Evolutionary conservation across 2,113 vertebrate species (phyloP), one percentile per base, ranked within the genome.

Genomic region (Syrmaticus mikado): DNA sequence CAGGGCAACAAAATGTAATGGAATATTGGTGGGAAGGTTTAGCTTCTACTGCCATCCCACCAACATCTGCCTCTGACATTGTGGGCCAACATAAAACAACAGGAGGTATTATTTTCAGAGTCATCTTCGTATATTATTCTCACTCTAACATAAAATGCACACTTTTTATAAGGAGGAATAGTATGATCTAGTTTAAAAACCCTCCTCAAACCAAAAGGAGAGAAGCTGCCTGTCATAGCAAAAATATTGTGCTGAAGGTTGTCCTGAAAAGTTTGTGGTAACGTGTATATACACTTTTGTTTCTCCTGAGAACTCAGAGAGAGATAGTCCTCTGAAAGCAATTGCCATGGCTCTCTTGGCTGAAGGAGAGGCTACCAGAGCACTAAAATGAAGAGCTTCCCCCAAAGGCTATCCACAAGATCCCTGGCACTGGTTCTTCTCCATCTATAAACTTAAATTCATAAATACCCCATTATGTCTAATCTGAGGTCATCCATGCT

Each of bases 281-380:
- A 40, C 8, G n/a, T 60, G 38, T 1, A 1, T 7, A 11, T 8
- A 66, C 8, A 3, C 7, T 40, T 7, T 28, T 60, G 8, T 38
- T 52, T 71, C 41, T 90, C 55, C 68, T 85, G 60, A 61, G 45
- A 52, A 1, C 25, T 32, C 22, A 46, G 30, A 53, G 58, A 34
- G 10, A 34, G 25, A 25, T 8, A 58, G 55, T 27, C 24, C 8
- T 62, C 71, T 67, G 52, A 80, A 78, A 60, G 19, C 61, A 80
- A 14, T 36, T 4, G 2, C 43, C 58, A 43, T 19, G 67, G 55
- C 28, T 73, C 20, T 79, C 15, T 36, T 88, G 52, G 40, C 32
- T 6, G 5, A 48, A 89, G 11, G 1, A 38, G 21, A 70, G 19
- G 9, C 13, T 60, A 0, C 41, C 50, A 27, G 5, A 77, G 28